These are phyloP conservation scores for Myotis yumanensis DNA, from an alignment of 2,113 vertebrate genomes.

Conservation along the genomic window DNA sequence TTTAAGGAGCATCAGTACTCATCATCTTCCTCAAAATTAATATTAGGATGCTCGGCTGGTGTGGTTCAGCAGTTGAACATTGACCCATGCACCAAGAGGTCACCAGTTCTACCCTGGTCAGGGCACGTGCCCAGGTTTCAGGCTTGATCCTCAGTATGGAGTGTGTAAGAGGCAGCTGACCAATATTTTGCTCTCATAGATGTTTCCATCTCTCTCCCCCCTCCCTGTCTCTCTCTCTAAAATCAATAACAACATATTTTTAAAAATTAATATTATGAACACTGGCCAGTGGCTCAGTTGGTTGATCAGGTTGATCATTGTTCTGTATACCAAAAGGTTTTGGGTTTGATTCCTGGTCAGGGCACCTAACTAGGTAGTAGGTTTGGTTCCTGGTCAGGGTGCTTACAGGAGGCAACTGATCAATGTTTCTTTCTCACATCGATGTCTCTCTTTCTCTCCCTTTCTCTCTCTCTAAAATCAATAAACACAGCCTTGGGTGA, in stretches of 20 bases:
- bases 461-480: background rate
- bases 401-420: background rate
- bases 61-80: background rate
- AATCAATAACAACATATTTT: no score
- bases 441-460: background rate
- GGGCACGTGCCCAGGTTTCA: background rate
- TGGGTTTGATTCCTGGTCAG: no score
- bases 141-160: background rate
- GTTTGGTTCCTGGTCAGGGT: no score
- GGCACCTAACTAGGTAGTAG: no score
- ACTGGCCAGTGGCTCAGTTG: no score
- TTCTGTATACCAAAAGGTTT: no score
- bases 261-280: constrained; percentile 6
- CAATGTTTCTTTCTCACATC: background rate
- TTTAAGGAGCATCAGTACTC: background rate
- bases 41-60: background rate
- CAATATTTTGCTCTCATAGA: background rate
- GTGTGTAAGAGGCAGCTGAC: background rate
- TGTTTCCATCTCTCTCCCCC: no score
- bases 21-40: constrained; percentile 58
- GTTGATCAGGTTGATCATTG: no score
- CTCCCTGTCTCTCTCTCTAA: no score
- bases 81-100: background rate
- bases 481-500: background rate
- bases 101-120: background rate